Evolutionary conservation across 2,888 invertebrate genomes (phyloP), one percentile per base, ranked within the genome.

Genomic region (Gymnocheta viridis): DNA sequence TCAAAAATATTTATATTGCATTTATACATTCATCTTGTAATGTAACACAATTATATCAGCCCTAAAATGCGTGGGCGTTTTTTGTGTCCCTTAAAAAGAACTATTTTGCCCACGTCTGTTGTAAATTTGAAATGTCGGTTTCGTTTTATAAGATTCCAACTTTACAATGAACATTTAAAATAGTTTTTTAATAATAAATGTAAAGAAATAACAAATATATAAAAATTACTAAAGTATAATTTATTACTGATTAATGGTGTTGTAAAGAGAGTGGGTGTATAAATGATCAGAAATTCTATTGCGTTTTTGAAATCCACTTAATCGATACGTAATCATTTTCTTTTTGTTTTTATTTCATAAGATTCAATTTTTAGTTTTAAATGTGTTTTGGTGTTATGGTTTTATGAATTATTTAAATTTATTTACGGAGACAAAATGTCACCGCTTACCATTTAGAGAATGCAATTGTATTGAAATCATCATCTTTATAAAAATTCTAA

Each of bases 401-500:
- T 85, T 17, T 32, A 32, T 4, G 32, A 7, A 84, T 85, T 86
- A 74, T 62, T 79, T n/a, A n/a, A n/a, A n/a, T 54, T 67, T 67
- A 35, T 67, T 35, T 67, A 74, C 51, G 19, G 67, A 81, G 80
- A 81, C 80, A 41, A 60, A 67, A 10, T 82, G 73, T 78, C 70
- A 72, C 72, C 77, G 51, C 56, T 35, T 74, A 22, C 74, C 60
- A 58, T 81, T 54, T 67, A 62, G 44, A 41, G 51, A 41, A 62
- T n/a, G 24, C 19, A 27, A n/a, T 66, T 6, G 47, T 70, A 47
- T 27, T 56, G 58, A 60, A 69, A 4, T 64, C 47, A 27, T 56
- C 58, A 54, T 67, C 60, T 29, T 49, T 54, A 69, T 74, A 51
- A 54, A 64, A 44, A 82, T 82, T 82, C 70, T 62, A 76, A 10